phyloP scores from a whole-genome alignment of 2,113 vertebrate species.

The Pseudopodoces humilis region DNA sequence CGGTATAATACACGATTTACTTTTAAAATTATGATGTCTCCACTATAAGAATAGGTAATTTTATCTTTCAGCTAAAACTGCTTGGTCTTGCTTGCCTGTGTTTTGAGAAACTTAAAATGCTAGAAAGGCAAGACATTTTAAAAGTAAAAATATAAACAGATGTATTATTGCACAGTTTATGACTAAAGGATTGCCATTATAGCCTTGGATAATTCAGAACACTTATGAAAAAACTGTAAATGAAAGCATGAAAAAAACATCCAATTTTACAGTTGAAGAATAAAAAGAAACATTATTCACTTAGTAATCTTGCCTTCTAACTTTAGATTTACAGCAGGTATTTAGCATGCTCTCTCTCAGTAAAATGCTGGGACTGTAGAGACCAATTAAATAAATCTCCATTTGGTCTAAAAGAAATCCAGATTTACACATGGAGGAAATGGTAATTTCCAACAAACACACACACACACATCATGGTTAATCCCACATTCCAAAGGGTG shows the following conservation, averaged over 20 bases:
- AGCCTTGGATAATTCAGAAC: neutral
- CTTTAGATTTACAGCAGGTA: neutral
- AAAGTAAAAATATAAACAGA: neutral
- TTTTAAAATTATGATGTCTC: neutral
- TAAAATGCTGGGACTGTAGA: neutral
- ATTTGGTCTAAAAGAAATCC: neutral
- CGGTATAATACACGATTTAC: neutral
- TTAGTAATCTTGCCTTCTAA: neutral
- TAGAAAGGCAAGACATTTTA: neutral
- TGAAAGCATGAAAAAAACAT: neutral
- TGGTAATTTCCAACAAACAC: neutral
- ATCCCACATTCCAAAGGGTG: accelerated
- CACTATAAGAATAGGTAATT: neutral
- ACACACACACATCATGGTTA: neutral
- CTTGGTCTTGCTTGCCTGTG: neutral
- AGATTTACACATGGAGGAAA: neutral
- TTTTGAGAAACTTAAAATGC: neutral
- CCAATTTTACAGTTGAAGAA: neutral
- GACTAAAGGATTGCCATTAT: neutral
- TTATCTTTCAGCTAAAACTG: neutral
- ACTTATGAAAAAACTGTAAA: neutral
- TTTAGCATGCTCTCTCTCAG: neutral
- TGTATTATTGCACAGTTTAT: neutral
- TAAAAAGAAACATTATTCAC: neutral
- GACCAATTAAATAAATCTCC: neutral